Conservation (phyloP, 2,113 vertebrate genomes). For the Hyla sarda region DNA sequence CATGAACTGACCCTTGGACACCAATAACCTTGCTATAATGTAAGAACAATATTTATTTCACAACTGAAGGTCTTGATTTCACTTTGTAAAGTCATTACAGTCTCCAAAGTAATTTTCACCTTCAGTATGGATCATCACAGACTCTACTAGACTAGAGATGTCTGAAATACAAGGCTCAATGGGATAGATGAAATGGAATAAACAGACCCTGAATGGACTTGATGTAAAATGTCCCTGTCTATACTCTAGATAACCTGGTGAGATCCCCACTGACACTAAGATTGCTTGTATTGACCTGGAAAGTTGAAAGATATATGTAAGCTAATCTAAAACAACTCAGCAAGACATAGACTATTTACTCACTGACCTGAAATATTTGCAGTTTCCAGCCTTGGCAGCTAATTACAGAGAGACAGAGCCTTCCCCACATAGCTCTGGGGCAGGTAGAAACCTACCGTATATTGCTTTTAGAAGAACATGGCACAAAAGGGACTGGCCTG, state of each 20-base stretch:
- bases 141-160: conserved; percentile 37
- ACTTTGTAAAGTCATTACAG: conserved; percentile 8
- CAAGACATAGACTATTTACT: conserved; percentile 52
- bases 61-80: neutral
- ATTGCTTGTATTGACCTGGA: conserved; percentile 63
- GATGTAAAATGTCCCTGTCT: conserved; percentile 54
- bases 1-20: neutral
- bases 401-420: conserved; percentile 42
- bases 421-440: conserved; percentile 16
- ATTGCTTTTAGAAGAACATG: conserved; percentile 36
- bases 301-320: conserved; percentile 52
- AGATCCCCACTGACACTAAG: conserved; percentile 55
- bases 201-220: conserved; percentile 54
- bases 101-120: conserved; percentile 7
- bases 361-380: conserved; percentile 59
- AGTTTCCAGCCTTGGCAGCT: conserved; percentile 60
- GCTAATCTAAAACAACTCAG: conserved; percentile 57
- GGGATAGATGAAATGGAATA: conserved; percentile 30
- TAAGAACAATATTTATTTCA: conserved; percentile 1
- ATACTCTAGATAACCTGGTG: conserved; percentile 35
- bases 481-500: neutral
- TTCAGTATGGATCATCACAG: conserved; percentile 18
- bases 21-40: neutral
- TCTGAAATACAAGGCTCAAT: conserved; percentile 35
- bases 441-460: conserved; percentile 36